Evolutionary conservation across 2,888 invertebrate genomes (phyloP).

Genomic region (Linyphia triangularis): DNA sequence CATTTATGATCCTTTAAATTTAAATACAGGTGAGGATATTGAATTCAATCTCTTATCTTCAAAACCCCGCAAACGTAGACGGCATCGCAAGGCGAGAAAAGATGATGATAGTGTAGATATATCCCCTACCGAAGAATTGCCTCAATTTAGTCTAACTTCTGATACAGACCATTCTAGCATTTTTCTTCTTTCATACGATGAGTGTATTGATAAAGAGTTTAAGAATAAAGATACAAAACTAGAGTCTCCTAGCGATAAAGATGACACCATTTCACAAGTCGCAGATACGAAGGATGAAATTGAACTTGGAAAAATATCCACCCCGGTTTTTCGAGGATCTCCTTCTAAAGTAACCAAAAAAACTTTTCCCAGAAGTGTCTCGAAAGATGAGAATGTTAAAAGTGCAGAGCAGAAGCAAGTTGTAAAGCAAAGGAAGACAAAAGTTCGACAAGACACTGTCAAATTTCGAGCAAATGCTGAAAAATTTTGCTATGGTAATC

Average conservation of each 20-base stretch:
- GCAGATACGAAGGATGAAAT: neutral
- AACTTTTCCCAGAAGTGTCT: conserved; percentile 76
- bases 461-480: conserved; percentile 87
- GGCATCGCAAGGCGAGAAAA: conserved; percentile 77
- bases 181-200: conserved; percentile 18
- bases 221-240: neutral
- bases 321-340: conserved; percentile 93
- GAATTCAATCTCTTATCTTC: conserved; percentile 76
- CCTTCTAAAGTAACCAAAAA: conserved; percentile 74
- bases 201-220: conserved; percentile 1
- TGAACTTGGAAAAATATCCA: conserved; percentile 88
- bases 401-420: conserved; percentile 42
- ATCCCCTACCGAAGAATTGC: conserved; percentile 27
- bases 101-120: conserved; percentile 66
- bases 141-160: conserved; percentile 8
- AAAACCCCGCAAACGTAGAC: conserved; percentile 77
- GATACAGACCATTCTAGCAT: neutral
- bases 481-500: conserved; percentile 96
- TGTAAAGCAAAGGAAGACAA: conserved; percentile 49
- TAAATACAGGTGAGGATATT: conserved; percentile 81
- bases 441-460: conserved; percentile 29
- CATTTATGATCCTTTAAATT: conserved; percentile 93
- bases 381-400: conserved; percentile 59
- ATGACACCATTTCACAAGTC: conserved; percentile 81
- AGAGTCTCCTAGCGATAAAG: conserved; percentile 16